Evolutionary conservation across 1,140 invertebrate genomes (phyloP).

Genomic region (Brachionus plicatilis): DNA sequence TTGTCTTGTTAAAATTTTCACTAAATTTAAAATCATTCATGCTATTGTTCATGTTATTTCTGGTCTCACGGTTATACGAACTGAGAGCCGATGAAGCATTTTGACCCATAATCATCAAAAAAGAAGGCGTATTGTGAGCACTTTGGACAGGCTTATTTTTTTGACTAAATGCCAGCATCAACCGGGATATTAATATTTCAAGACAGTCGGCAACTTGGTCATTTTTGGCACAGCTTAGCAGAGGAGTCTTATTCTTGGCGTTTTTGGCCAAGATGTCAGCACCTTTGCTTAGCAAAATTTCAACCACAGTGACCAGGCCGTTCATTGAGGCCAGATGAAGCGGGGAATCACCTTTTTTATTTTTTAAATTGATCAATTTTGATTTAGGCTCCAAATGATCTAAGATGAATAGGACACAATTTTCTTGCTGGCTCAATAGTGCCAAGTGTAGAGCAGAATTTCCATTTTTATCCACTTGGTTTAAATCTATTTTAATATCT

Average conservation of each 20-base stretch:
- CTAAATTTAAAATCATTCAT: slow-evolving; percentile 15
- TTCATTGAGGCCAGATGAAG: slow-evolving; percentile 82
- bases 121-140: slow-evolving; percentile 25
- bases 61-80: neutral
- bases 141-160: neutral
- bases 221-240: slow-evolving; percentile 34
- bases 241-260: neutral
- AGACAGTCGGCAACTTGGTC: slow-evolving; percentile 30
- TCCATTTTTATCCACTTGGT: neutral
- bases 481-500: neutral
- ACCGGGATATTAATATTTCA: neutral
- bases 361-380: slow-evolving; percentile 45
- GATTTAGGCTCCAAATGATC: neutral
- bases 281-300: slow-evolving; percentile 36
- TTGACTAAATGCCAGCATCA: neutral
- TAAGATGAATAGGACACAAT: slow-evolving; percentile 11
- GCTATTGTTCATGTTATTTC: slow-evolving; percentile 17
- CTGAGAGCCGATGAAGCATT: neutral
- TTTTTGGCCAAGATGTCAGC: slow-evolving; percentile 3
- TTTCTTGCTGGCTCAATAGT: slow-evolving; percentile 13
- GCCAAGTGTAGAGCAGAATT: slow-evolving; percentile 36
- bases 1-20: slow-evolving; percentile 3
- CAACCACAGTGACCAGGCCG: slow-evolving; percentile 36
- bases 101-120: slow-evolving; percentile 29
- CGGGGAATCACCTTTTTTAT: slow-evolving; percentile 72